These are phyloP conservation scores for Pachycephala philippinensis DNA, from an alignment of 2,113 vertebrate genomes.

Conservation along the genomic window DNA sequence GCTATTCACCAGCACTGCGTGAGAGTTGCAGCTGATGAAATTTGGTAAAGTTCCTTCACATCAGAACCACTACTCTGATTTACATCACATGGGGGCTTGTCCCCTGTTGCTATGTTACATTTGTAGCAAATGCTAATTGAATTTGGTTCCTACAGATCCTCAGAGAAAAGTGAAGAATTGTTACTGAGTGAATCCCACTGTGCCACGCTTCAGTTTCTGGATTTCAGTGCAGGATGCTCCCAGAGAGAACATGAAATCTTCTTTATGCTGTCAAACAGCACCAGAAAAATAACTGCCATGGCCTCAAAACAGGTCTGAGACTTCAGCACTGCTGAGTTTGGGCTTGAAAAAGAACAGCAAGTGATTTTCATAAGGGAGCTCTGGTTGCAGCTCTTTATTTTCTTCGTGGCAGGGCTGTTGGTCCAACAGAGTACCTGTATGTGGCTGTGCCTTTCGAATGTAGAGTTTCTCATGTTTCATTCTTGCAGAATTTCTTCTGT, in stretches of 20 bases:
- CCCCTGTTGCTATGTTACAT: neutral
- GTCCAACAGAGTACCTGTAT: neutral
- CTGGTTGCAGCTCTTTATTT: neutral
- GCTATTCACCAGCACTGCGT: neutral
- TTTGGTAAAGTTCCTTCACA: neutral
- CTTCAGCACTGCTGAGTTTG: neutral
- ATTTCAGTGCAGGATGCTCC: neutral
- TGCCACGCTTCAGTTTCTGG: neutral
- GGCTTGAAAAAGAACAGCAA: neutral
- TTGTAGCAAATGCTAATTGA: constrained; percentile 40
- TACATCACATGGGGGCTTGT: neutral
- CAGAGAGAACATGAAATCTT: neutral
- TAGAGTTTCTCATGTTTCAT: neutral
- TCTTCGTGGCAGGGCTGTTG: neutral
- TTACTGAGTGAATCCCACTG: neutral
- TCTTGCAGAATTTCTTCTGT: neutral
- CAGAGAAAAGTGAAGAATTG: constrained; percentile 25
- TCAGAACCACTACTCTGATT: neutral
- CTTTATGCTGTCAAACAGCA: neutral
- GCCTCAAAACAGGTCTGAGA: neutral
- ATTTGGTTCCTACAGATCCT: neutral
- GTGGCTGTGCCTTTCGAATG: neutral
- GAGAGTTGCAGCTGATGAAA: constrained; percentile 23
- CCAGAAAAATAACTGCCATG: neutral
- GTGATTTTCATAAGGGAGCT: neutral